Conservation (phyloP, 1,140 invertebrate genomes). For the Cotesia vestalis region DNA sequence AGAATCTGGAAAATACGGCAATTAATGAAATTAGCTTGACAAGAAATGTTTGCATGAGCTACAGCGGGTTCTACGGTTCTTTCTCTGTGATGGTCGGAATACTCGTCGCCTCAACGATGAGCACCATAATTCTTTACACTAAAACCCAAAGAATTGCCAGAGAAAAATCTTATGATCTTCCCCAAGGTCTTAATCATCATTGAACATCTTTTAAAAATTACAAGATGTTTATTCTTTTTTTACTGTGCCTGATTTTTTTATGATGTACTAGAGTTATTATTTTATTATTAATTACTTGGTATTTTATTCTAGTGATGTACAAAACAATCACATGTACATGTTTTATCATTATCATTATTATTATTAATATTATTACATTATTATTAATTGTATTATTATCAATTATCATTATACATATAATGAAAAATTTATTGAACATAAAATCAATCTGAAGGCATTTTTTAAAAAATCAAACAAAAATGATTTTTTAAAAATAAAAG, state of each 20-base stretch:
- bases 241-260: no score
- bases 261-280: no score
- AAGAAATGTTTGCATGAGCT: constrained; percentile 56
- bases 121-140: constrained; percentile 53
- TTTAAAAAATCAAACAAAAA: neutral
- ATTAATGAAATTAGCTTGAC: constrained; percentile 44
- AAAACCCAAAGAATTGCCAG: constrained; percentile 55
- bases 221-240: constrained; percentile 1
- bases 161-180: constrained; percentile 48
- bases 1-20: constrained; percentile 49
- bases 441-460: no score
- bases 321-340: no score
- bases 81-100: constrained; percentile 55
- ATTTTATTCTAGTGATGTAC: no score
- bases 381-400: constrained; percentile 32
- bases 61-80: constrained; percentile 55
- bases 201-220: no score
- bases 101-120: constrained; percentile 52
- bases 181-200: constrained; percentile 28
- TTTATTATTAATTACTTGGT: no score
- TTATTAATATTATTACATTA: constrained; percentile 36
- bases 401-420: constrained; percentile 41
- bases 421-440: no score
- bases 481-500: neutral
- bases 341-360: constrained; percentile 2